phyloP scores from a whole-genome alignment of 1,140 invertebrate species.

The Parapsyche elsis region DNA sequence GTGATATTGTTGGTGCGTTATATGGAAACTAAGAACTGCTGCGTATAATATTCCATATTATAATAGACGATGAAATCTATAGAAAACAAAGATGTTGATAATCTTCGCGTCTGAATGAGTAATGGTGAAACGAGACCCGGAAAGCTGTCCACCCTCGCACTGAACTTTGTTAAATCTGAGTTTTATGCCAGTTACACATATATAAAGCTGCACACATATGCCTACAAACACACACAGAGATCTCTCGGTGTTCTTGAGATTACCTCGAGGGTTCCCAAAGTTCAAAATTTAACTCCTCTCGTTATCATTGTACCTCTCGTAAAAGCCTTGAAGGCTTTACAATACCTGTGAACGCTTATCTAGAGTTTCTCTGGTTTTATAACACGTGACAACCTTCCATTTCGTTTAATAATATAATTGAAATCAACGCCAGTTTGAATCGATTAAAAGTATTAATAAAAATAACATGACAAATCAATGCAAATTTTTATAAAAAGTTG shows the following conservation, averaged over 20 bases:
- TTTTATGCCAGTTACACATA: constrained; percentile 20
- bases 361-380: background rate
- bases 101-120: constrained; percentile 38
- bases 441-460: background rate
- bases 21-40: too few species aligned
- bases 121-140: constrained; percentile 26
- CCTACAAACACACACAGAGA: too few species aligned
- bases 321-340: constrained; percentile 5
- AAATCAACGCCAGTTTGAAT: background rate
- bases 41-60: background rate
- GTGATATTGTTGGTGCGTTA: background rate
- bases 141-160: constrained; percentile 43
- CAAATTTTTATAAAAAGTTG: background rate
- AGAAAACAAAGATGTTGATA: constrained; percentile 45
- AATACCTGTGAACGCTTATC: background rate
- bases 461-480: background rate
- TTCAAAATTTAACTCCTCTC: constrained; percentile 18
- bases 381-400: too few species aligned
- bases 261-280: constrained; percentile 6
- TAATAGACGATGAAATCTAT: constrained; percentile 22
- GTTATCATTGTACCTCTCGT: background rate
- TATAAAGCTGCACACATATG: background rate
- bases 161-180: constrained; percentile 30
- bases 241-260: background rate
- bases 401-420: background rate